Conservation (phyloP, 2,888 invertebrate species). For the Eustalomyia histrio region DNA sequence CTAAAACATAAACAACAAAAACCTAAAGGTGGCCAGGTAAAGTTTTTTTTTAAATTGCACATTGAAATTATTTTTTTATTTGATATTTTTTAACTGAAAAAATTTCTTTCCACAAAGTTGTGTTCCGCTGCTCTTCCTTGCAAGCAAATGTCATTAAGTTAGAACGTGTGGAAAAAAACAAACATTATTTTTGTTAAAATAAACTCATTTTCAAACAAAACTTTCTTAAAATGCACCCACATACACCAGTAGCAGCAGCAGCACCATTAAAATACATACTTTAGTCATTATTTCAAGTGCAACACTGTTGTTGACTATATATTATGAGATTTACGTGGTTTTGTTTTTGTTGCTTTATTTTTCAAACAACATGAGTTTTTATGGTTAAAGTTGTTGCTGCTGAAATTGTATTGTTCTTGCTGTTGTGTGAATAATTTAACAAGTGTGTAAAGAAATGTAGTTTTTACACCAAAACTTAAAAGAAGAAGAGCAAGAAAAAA, state of each 20-base stretch:
- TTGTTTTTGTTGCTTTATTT: not conserved
- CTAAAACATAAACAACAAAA: slow-evolving; percentile 4
- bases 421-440: slow-evolving; percentile 58
- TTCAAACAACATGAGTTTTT: slow-evolving; percentile 19
- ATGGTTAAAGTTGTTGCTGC: slow-evolving; percentile 25
- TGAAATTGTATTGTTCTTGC: slow-evolving; percentile 13
- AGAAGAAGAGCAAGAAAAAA: not conserved
- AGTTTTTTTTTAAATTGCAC: slow-evolving; percentile 27
- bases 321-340: not conserved
- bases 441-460: slow-evolving; percentile 49
- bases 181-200: slow-evolving; percentile 14
- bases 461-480: slow-evolving; percentile 26
- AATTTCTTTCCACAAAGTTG: slow-evolving; percentile 2
- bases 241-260: not conserved
- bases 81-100: no score
- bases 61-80: slow-evolving; percentile 14
- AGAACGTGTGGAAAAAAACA: slow-evolving; percentile 31
- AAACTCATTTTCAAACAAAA: not conserved
- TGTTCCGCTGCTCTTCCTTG: not conserved
- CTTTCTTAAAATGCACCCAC: not conserved
- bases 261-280: slow-evolving; percentile 23
- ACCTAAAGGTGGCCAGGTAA: slow-evolving; percentile 38
- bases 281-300: slow-evolving; percentile 32
- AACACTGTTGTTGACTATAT: not conserved
- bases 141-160: slow-evolving; percentile 21